phyloP scores from a whole-genome alignment of 2,888 invertebrate species.

The Drosophila neutralis region DNA sequence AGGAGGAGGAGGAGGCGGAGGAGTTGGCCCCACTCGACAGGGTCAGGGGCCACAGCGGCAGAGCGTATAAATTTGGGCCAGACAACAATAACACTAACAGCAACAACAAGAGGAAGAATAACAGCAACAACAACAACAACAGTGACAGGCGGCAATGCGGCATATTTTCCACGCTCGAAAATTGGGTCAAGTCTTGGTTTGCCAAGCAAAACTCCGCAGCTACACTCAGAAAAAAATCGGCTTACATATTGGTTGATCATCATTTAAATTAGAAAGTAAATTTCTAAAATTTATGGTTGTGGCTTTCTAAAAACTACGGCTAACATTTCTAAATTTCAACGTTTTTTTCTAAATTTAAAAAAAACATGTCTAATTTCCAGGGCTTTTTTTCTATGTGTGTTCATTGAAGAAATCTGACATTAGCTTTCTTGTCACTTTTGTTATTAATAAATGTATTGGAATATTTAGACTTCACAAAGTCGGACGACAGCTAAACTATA shows the following conservation, averaged over 20 bases:
- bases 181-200: conserved; percentile 65
- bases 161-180: conserved; percentile 54
- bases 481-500: neutral
- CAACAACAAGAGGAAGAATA: neutral
- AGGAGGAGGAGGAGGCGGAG: neutral
- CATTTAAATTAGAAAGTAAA: neutral
- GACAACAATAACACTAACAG: conserved; percentile 10
- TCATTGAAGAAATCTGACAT: neutral
- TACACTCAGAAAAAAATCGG: neutral
- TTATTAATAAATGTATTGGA: too few species aligned
- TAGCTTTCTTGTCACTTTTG: neutral
- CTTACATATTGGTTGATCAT: neutral
- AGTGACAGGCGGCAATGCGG: conserved; percentile 19
- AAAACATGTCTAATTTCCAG: neutral
- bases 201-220: conserved; percentile 28
- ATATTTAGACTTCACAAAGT: neutral
- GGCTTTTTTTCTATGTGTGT: too few species aligned
- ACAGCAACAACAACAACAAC: neutral
- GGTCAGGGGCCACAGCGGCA: conserved; percentile 46
- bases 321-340: neutral
- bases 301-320: neutral
- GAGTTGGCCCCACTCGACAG: conserved; percentile 30
- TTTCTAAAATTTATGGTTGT: neutral
- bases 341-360: neutral
- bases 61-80: conserved; percentile 40